Percentiles rank a stretch among this genome's conserved stretches.
Evolutionary conservation across 2,888 invertebrate species (phyloP).

Genomic region (Euproctis similis): DNA sequence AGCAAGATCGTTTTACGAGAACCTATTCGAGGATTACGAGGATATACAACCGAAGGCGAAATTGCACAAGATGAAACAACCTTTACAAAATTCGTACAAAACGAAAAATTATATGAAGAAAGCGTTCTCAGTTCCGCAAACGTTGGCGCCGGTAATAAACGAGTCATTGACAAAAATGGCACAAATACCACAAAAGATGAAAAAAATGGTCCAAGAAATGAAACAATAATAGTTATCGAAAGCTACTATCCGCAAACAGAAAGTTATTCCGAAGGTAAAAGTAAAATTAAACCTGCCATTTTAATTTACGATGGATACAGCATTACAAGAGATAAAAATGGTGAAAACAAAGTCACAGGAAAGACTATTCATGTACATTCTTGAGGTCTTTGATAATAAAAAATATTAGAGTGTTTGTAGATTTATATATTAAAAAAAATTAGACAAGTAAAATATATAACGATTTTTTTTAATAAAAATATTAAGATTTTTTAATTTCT

Average conservation of each 20-base stretch:
- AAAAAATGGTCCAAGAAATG: constrained; percentile 55
- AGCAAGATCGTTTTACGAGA: constrained; percentile 53
- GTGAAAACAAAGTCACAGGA: constrained; percentile 51
- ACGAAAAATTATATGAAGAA: constrained; percentile 49
- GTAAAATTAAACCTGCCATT: constrained; percentile 38
- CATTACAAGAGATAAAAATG: constrained; percentile 59
- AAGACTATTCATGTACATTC: constrained; percentile 48
- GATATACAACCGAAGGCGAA: constrained; percentile 40
- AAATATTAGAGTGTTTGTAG: constrained; percentile 4
- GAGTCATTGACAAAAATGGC: constrained; percentile 57
- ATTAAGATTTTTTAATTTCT: constrained; percentile 38
- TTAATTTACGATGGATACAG: constrained; percentile 67
- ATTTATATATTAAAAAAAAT: constrained; percentile 8
- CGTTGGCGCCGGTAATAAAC: constrained; percentile 55
- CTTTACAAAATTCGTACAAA: constrained; percentile 35
- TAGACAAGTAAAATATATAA: no score
- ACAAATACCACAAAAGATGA: constrained; percentile 55
- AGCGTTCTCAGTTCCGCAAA: constrained; percentile 43
- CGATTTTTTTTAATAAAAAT: no score
- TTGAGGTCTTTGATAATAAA: constrained; percentile 7
- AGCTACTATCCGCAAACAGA: constrained; percentile 19
- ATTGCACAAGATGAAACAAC: constrained; percentile 22
- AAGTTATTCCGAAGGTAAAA: constrained; percentile 19
- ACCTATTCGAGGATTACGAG: constrained; percentile 54
- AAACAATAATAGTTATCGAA: constrained; percentile 37